Base-by-base conservation (phyloP, 2,113 vertebrate species). In the Gasterosteus nipponicus region DNA sequence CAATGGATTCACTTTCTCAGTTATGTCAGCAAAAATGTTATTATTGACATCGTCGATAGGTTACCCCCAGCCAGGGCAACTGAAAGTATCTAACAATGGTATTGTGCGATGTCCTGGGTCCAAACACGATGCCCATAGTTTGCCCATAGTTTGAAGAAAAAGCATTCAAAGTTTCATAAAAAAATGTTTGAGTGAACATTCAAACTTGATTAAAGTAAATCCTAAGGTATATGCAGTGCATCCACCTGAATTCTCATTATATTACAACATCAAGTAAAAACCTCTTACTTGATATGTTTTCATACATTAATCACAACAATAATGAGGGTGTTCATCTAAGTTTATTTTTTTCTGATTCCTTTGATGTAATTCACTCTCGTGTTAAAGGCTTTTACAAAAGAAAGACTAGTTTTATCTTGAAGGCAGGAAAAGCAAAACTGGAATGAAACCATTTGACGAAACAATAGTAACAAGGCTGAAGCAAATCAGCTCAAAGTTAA, bases 291-390 rank as follows among this genome's bases (percentile, higher is more conserved):
- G 35, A 38, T 38, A 1, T 4, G 31, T n/a, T 64, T 39, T 49
- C 22, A 53, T 54, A 58, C 2, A 61, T 71, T 65, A 2, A 56
- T 44, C 14, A 63, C 42, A 77, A 15, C 29, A 66, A 42, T 46
- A 80, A 71, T 9, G 41, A 84, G 15, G 74, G 16, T 33, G 12
- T 11, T 33, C 8, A 46, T 61, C 79, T 71, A 90, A 89, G 89
- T 92, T 89, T 88, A 88, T 90, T 93, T 88, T 22, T 72, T 86
- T 91, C 46, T 42, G 31, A 59, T 77, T 56, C 19, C 62, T 72
- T 65, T 53, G 62, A 74, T 83, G 59, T 14, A 3, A 63, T 63
- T 26, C 31, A 4, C 54, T 46, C 61, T 66, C 0, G 19, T 78
- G 53, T 68, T 57, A 42, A 74, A 63, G 31, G 10, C 39, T 7